Evolutionary conservation across 2,797 vertebrate genomes (phyloP).

Genomic region (Melopsittacus undulatus): DNA sequence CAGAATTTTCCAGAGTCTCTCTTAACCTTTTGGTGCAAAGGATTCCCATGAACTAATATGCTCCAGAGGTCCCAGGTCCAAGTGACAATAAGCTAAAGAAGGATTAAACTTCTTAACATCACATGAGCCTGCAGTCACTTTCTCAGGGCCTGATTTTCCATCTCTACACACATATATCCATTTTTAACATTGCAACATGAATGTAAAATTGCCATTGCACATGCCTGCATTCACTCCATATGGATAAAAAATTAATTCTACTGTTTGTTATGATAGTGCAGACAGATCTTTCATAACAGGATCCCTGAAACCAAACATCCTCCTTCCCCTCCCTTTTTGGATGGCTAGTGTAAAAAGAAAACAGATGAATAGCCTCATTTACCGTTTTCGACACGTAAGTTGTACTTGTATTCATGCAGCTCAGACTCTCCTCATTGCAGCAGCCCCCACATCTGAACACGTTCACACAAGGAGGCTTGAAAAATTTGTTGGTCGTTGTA

Average conservation of each 20-base stretch:
- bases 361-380: conserved; percentile 49
- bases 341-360: background rate
- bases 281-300: conserved; percentile 53
- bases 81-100: background rate
- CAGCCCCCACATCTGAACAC: conserved; percentile 93
- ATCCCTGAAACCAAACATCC: conserved; percentile 53
- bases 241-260: conserved; percentile 11
- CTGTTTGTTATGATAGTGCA: conserved; percentile 35
- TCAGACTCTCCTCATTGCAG: conserved; percentile 92
- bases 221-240: background rate
- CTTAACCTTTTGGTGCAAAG: background rate
- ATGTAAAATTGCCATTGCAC: background rate
- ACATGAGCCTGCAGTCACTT: background rate
- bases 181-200: background rate
- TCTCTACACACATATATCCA: background rate
- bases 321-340: conserved; percentile 13
- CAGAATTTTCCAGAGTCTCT: background rate
- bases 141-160: background rate
- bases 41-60: background rate
- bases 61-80: background rate
- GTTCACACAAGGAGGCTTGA: conserved; percentile 95
- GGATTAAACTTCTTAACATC: background rate
- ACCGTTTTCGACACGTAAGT: conserved; percentile 94
- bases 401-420: conserved; percentile 90
- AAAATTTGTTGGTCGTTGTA: conserved; percentile 88